Base-by-base conservation (phyloP, 1,140 invertebrate species). In the Spodoptera frugiperda region DNA sequence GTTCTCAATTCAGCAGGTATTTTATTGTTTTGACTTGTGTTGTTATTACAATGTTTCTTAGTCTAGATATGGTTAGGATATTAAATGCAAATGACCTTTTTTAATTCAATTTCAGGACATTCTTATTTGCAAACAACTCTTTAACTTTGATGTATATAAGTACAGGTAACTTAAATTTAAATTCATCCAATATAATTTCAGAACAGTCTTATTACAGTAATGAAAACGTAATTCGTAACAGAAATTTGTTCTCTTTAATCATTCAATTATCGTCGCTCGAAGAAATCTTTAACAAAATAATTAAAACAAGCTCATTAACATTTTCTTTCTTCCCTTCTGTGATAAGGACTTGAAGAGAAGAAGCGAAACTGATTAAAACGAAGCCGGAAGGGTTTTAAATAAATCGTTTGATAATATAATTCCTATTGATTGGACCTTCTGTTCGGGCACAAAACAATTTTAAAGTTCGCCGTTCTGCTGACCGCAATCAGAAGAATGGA, bases 401-500 rank as follows among this genome's bases (percentile, higher is more conserved):
- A 25, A 68, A 53, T 68, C 48, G 21, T 46, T 68, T 53, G 65
- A 53, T 68, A 33, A 72, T 54, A 70, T 53, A 71, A 55, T 46
- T 72, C 30, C 5, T 46, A 72, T 72, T 55, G 53, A 72, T 72
- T 48, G 68, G 25, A 57, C 17, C 12, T 39, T 46, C 68, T 48
- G 33, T 72, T 57, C 68, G 39, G 63, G 33, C 44, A 25, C 51
- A 71, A 57, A 72, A 72, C 68, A 72, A 72, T 72, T 72, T 72
- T 72, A 55, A 72, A 72, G 68, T 72, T 72, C 19, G 48, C 39
- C 68, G 10, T 72, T 54, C 17, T 21, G 17, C 17, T 72, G 68
- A 72, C 68, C 68, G 53, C 68, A 72, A 72, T 72, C 68, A 57
- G 51, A 57, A 72, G 53, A 70, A 70, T 70, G 49, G 25, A 72